phyloP scores from a whole-genome alignment of 2,888 invertebrate species.

The Gymnoscelis rufifasciata region DNA sequence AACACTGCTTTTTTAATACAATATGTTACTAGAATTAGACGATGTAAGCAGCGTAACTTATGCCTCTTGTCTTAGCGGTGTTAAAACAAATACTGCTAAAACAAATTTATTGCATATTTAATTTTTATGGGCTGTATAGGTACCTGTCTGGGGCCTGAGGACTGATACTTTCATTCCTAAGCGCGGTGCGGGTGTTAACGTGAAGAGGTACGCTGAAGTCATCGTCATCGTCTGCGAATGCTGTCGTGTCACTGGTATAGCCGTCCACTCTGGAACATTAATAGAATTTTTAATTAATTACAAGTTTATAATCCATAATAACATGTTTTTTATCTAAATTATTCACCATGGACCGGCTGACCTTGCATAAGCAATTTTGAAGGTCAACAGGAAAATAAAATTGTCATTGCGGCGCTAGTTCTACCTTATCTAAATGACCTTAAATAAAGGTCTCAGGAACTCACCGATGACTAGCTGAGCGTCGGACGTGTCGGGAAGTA shows the following conservation, averaged over 20 bases:
- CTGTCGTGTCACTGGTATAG: slow-evolving; percentile 88
- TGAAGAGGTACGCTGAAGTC: slow-evolving; percentile 84
- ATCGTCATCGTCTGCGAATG: slow-evolving; percentile 87
- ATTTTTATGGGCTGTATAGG: too few relatives aligned
- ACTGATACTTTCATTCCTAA: slow-evolving; percentile 65
- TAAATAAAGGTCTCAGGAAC: too few relatives aligned
- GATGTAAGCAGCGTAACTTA: too few relatives aligned
- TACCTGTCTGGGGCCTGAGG: slow-evolving; percentile 74
- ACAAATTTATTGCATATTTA: too few relatives aligned
- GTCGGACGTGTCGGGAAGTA: slow-evolving; percentile 66
- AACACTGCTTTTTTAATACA: too few relatives aligned
- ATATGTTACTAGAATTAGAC: too few relatives aligned
- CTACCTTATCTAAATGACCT: background rate
- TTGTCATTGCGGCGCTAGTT: background rate
- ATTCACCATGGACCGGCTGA: too few relatives aligned
- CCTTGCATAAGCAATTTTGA: background rate
- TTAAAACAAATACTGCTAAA: too few relatives aligned
- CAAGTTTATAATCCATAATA: too few relatives aligned
- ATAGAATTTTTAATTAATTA: background rate
- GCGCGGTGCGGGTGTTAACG: slow-evolving; percentile 79
- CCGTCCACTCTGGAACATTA: slow-evolving; percentile 81
- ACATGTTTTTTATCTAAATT: background rate
- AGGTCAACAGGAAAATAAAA: background rate
- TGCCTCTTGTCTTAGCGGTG: too few relatives aligned
- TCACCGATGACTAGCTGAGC: slow-evolving; percentile 75